phyloP scores from a whole-genome alignment of 1,140 invertebrate genomes.

The Tribolium castaneum region DNA sequence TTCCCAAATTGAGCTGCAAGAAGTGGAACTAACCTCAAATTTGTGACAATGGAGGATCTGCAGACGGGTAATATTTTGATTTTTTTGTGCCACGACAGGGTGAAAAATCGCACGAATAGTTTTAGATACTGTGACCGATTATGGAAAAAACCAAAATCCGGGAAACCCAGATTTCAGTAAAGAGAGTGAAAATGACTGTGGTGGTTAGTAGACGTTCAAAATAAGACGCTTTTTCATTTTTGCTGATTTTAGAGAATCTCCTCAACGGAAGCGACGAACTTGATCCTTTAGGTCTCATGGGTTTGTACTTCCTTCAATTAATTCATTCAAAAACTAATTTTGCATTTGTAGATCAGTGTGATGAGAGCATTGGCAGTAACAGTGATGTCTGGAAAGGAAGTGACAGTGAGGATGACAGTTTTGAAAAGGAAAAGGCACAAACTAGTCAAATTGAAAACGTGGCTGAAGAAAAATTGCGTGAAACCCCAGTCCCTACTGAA shows the following conservation, averaged over 20 bases:
- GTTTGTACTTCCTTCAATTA: neutral
- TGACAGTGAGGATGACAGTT: slow-evolving; percentile 28
- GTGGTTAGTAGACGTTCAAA: neutral
- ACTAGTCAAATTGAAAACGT: neutral
- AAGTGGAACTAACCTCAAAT: neutral
- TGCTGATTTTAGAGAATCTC: neutral
- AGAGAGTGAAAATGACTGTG: neutral
- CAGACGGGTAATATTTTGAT: slow-evolving; percentile 1
- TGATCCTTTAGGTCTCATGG: slow-evolving; percentile 3
- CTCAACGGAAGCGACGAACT: slow-evolving; percentile 1
- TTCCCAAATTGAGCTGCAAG: neutral
- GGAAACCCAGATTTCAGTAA: neutral
- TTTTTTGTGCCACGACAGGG: neutral
- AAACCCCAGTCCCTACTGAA: too few species aligned
- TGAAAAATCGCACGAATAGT: neutral
- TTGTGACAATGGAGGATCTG: slow-evolving; percentile 2
- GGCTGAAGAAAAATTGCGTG: neutral
- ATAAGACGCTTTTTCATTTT: neutral
- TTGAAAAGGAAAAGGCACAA: neutral
- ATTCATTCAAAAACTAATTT: neutral
- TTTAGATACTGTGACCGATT: slow-evolving; percentile 10
- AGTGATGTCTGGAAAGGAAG: slow-evolving; percentile 37
- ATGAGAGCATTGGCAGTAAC: slow-evolving; percentile 5
- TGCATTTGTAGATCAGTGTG: neutral
- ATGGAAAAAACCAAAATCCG: neutral